Evolutionary conservation across 2,797 vertebrate species (phyloP), one percentile per base, ranked within the genome.

Genomic region (Tinamus major): DNA sequence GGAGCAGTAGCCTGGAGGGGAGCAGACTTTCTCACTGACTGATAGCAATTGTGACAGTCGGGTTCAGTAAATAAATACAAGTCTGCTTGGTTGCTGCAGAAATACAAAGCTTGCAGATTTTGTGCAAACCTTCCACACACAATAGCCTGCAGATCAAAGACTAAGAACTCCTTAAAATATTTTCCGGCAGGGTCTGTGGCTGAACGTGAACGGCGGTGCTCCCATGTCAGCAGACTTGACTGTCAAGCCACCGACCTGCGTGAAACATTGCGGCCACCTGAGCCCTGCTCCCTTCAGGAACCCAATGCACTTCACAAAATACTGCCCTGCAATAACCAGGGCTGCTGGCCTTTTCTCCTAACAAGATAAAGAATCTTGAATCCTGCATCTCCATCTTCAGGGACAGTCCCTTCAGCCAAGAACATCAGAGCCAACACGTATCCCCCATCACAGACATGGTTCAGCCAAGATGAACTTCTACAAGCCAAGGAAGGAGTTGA

Each of bases 141-240:
- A 91, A 77, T 46, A 70, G 82, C 29, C 70, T 6, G 42, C 51
- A 56, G 74, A 92, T 88, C 91, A 93, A 90, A 92, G 77, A 76
- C 74, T 87, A 21, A 65, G 69, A 92, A 87, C 58, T 64, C 65
- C 76, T 87, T 63, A 39, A 70, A 48, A 67, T 81, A 81, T 88
- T 85, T 62, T 56, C 74, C 90, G 85, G 83, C 87, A 86, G 9
- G 67, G 87, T 61, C 70, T 82, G 33, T 3, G 27, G 63, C 83
- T 86, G 64, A 86, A 94, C 44, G 75, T 72, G 90, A 92, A 82
- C 88, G 90, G 86, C 93, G 91, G 90, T 53, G 63, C 61, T 91
- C 77, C 88, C 75, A 77, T 88, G 80, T 86, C 67, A 86, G 61
- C 9, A 39, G 78, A 67, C 21, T 67, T 64, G 74, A 91, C 74